Conservation (phyloP, 2,797 vertebrate genomes). For the Antennarius maculatus region DNA sequence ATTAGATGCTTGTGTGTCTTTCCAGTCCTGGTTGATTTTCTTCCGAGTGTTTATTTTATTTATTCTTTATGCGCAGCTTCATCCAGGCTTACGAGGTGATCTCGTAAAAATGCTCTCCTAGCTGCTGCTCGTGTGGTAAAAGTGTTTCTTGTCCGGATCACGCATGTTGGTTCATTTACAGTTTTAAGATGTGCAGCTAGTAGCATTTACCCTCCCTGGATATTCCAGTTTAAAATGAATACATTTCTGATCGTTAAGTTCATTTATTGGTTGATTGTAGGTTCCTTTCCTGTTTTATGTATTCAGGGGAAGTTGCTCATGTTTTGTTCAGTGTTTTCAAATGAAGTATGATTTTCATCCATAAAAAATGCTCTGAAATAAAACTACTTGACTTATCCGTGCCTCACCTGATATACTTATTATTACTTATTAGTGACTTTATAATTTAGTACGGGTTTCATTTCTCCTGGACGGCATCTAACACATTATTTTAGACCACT, state of each 20-base stretch:
- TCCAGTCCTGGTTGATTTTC: slow-evolving; percentile 33
- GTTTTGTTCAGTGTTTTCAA: slow-evolving; percentile 60
- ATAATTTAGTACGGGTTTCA: background rate
- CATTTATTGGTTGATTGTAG: slow-evolving; percentile 37
- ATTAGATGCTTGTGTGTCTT: slow-evolving; percentile 21
- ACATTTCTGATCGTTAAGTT: slow-evolving; percentile 47
- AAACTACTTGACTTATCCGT: slow-evolving; percentile 15
- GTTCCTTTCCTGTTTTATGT: slow-evolving; percentile 72
- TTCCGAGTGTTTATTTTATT: slow-evolving; percentile 16
- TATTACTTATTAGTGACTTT: background rate
- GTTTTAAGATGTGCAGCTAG: slow-evolving; percentile 67
- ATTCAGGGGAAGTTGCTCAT: slow-evolving; percentile 58
- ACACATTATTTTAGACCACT: background rate
- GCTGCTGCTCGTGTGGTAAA: slow-evolving; percentile 58
- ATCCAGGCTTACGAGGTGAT: slow-evolving; percentile 45
- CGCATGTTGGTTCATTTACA: slow-evolving; percentile 72
- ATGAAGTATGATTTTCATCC: slow-evolving; percentile 62
- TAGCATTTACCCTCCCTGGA: slow-evolving; percentile 56
- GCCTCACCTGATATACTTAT: background rate
- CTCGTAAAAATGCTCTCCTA: slow-evolving; percentile 45
- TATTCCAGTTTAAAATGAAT: slow-evolving; percentile 48
- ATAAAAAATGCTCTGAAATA: slow-evolving; percentile 58
- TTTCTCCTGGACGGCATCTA: background rate
- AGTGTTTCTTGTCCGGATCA: slow-evolving; percentile 58
- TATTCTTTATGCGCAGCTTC: slow-evolving; percentile 54